Conservation (phyloP, 2,797 vertebrate genomes). For the Molossus alvarezi region DNA sequence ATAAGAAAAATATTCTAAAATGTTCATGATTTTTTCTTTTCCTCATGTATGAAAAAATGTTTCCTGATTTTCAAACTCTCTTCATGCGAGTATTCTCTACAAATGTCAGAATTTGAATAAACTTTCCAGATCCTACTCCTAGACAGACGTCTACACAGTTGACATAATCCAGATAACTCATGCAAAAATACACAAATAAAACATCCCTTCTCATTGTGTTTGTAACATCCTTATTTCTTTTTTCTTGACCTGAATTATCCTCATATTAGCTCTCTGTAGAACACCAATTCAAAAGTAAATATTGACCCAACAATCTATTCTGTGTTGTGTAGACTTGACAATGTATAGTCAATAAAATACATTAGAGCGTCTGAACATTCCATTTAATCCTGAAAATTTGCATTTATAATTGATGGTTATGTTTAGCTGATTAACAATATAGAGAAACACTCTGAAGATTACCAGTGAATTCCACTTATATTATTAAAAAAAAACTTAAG, state of each 20-base stretch:
- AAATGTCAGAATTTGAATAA: conserved; percentile 84
- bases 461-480: conserved; percentile 85
- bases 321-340: conserved; percentile 82
- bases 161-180: conserved; percentile 83
- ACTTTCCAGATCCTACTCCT: conserved; percentile 66
- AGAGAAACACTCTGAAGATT: conserved; percentile 86
- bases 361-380: conserved; percentile 81
- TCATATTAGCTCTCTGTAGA: conserved; percentile 75
- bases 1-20: conserved; percentile 65
- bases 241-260: conserved; percentile 83
- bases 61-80: conserved; percentile 73
- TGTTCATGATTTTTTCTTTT: conserved; percentile 36
- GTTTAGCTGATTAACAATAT: conserved; percentile 86
- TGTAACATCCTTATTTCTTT: conserved; percentile 75
- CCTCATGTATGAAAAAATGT: conserved; percentile 65
- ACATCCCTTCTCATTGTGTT: conserved; percentile 72
- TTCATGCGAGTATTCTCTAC: conserved; percentile 67
- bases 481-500: conserved; percentile 83
- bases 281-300: conserved; percentile 84
- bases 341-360: conserved; percentile 84
- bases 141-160: conserved; percentile 81
- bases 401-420: conserved; percentile 87
- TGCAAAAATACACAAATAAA: conserved; percentile 81
- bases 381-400: conserved; percentile 86
- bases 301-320: conserved; percentile 85